Evolutionary conservation across 2,888 invertebrate genomes (phyloP).

Genomic region (Isotomurus palustris): DNA sequence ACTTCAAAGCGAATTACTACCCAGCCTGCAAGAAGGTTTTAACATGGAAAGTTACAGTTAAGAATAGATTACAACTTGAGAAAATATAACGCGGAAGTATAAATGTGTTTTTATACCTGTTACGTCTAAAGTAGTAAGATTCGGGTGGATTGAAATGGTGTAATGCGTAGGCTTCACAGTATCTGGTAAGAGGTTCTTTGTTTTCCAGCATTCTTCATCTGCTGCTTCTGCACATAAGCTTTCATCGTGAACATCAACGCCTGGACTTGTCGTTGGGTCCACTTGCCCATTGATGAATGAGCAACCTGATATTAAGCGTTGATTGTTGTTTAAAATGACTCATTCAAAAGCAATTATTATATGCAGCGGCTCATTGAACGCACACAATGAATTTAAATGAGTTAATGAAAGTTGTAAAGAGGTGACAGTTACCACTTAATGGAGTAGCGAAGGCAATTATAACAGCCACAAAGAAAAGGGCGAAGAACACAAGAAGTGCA

Average conservation of each 20-base stretch:
- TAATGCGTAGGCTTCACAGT: slow-evolving; percentile 77
- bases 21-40: slow-evolving; percentile 60
- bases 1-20: slow-evolving; percentile 80
- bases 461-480: slow-evolving; percentile 75
- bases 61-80: neutral
- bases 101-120: slow-evolving; percentile 60
- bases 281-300: slow-evolving; percentile 33
- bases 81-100: slow-evolving; percentile 38
- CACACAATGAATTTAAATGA: too few relatives aligned
- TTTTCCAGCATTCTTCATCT: slow-evolving; percentile 70
- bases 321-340: neutral
- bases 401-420: neutral
- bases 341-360: neutral
- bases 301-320: slow-evolving; percentile 41
- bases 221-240: slow-evolving; percentile 66
- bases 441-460: slow-evolving; percentile 88
- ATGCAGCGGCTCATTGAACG: neutral
- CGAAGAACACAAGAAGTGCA: slow-evolving; percentile 70
- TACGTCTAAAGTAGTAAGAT: slow-evolving; percentile 81
- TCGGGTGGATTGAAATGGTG: slow-evolving; percentile 85
- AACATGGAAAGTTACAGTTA: neutral
- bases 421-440: slow-evolving; percentile 48
- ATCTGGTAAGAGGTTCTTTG: slow-evolving; percentile 67
- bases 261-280: slow-evolving; percentile 21
- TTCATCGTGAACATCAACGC: slow-evolving; percentile 38